Evolutionary conservation across 1,140 invertebrate species (phyloP).

Genomic region (Aphaenogaster floridana): DNA sequence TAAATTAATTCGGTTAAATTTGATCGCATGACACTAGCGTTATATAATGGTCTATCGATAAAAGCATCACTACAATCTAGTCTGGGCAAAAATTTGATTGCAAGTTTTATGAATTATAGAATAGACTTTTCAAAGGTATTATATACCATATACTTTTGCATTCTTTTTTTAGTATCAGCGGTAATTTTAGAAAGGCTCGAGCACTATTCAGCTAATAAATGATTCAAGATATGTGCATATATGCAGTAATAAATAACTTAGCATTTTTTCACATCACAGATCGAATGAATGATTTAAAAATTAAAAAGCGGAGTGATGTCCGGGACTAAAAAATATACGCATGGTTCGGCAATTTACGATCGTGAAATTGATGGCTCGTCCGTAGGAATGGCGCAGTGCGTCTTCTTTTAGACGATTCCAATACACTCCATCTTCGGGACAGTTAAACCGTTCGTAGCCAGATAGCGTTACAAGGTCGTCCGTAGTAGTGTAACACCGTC

Average conservation of each 20-base stretch:
- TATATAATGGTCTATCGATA: conserved; percentile 3
- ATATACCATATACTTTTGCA: neutral
- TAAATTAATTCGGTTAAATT: conserved; percentile 53
- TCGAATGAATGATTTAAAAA: conserved; percentile 23
- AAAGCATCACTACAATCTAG: neutral
- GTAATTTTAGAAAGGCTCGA: neutral
- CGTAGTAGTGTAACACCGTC: conserved; percentile 67
- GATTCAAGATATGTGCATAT: conserved; percentile 19
- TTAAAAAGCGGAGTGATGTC: conserved; percentile 1
- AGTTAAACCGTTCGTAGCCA: conserved; percentile 78
- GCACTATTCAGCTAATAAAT: conserved; percentile 14
- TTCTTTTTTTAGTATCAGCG: conserved; percentile 8
- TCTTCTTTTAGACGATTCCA: conserved; percentile 65
- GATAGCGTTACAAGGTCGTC: conserved; percentile 78
- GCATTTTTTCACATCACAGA: neutral
- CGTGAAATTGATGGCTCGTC: conserved; percentile 6
- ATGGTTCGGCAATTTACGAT: conserved; percentile 28
- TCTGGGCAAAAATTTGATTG: conserved; percentile 17
- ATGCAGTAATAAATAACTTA: conserved; percentile 25
- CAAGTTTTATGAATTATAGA: conserved; percentile 17
- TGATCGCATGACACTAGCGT: neutral
- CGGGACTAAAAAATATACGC: neutral
- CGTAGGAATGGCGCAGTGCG: conserved; percentile 43
- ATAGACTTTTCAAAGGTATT: neutral
- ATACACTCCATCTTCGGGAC: conserved; percentile 72